Evolutionary conservation across 2,888 invertebrate genomes (phyloP).

Genomic region (Apodemia hepburni): DNA sequence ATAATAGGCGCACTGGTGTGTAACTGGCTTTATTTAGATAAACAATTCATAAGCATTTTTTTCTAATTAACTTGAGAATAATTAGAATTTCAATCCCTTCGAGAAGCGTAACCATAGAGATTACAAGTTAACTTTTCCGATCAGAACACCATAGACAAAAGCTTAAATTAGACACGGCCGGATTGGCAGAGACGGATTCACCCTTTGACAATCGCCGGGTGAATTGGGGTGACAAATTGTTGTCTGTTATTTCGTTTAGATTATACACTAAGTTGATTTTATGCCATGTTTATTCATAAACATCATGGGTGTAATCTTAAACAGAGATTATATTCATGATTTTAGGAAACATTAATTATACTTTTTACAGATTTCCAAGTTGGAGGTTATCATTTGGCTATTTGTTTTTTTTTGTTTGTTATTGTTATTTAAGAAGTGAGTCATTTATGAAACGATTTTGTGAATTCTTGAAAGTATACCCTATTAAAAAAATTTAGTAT

Average conservation of each 20-base stretch:
- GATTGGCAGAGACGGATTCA: slow-evolving; percentile 55
- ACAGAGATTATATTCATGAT: slow-evolving; percentile 11
- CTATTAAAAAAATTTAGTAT: too few species aligned
- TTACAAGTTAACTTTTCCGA: slow-evolving; percentile 76
- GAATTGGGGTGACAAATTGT: slow-evolving; percentile 67
- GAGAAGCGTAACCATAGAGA: slow-evolving; percentile 56
- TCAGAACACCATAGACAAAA: slow-evolving; percentile 75
- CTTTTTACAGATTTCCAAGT: too few species aligned
- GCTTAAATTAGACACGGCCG: slow-evolving; percentile 70
- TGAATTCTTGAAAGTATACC: too few species aligned
- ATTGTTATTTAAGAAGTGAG: too few species aligned
- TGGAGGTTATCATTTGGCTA: too few species aligned
- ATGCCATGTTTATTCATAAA: slow-evolving; percentile 18
- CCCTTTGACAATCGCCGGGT: slow-evolving; percentile 55
- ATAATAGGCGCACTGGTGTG: slow-evolving; percentile 18
- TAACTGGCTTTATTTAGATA: slow-evolving; percentile 9
- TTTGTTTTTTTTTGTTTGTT: too few species aligned
- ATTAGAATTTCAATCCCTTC: slow-evolving; percentile 4
- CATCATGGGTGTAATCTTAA: slow-evolving; percentile 2
- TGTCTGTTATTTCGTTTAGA: slow-evolving; percentile 46
- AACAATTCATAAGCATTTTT: slow-evolving; percentile 13
- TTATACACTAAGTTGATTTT: slow-evolving; percentile 20
- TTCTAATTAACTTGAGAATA: slow-evolving; percentile 1
- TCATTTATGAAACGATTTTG: too few species aligned
- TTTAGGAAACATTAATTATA: slow-evolving; percentile 8